Conservation (phyloP, 1,140 invertebrate genomes). For the Eufriesea mexicana region DNA sequence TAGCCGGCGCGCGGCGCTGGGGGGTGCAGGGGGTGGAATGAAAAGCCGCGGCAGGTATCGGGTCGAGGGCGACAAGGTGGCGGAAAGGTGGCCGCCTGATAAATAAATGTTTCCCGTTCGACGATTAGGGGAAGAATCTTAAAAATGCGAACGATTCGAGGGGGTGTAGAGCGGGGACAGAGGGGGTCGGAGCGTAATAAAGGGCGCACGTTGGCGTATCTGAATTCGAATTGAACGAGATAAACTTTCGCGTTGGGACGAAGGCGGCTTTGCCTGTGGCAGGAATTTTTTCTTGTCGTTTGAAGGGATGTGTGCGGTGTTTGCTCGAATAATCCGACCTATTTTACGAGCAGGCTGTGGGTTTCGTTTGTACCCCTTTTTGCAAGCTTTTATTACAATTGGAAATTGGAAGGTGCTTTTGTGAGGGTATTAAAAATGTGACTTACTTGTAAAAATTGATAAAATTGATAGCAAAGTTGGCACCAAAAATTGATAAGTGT, state of each 20-base stretch:
- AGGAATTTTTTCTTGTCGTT: too few species aligned
- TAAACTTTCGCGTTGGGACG: neutral
- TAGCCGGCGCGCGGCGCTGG: conserved; percentile 43
- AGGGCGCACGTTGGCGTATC: neutral
- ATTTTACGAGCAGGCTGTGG: too few species aligned
- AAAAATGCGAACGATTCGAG: neutral
- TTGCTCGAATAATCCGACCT: too few species aligned
- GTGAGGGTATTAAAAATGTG: too few species aligned
- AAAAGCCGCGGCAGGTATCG: conserved; percentile 8
- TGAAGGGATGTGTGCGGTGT: too few species aligned
- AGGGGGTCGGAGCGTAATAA: neutral
- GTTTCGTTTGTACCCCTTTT: too few species aligned
- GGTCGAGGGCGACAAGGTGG: neutral
- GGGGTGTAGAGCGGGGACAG: neutral
- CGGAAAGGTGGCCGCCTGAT: neutral
- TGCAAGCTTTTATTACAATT: too few species aligned
- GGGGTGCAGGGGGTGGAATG: conserved; percentile 9
- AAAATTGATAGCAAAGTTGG: too few species aligned
- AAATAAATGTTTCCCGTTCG: conserved; percentile 6
- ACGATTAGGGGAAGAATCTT: neutral
- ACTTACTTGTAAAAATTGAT: too few species aligned
- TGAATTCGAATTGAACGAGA: neutral
- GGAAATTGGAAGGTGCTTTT: too few species aligned
- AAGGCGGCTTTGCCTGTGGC: neutral
- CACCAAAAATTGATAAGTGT: too few species aligned